phyloP scores from a whole-genome alignment of 2,797 vertebrate genomes.

The Sebastiscus tertius region DNA sequence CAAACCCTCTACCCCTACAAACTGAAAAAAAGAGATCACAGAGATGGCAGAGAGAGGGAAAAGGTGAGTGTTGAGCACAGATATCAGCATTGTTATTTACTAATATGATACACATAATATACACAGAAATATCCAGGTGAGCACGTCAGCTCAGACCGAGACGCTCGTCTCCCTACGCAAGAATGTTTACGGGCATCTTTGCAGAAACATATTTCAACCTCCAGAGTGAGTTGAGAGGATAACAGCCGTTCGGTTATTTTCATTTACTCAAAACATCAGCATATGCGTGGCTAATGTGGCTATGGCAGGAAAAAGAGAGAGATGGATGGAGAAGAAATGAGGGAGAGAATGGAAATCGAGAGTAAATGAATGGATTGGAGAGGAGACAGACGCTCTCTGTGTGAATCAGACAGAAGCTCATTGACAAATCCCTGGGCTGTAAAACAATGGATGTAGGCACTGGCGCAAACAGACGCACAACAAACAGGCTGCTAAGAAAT shows the following conservation, averaged over 20 bases:
- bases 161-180: neutral
- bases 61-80: neutral
- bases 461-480: conserved; percentile 50
- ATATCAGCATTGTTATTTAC: neutral
- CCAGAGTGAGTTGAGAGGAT: neutral
- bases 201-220: conserved; percentile 16
- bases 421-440: conserved; percentile 72
- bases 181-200: neutral
- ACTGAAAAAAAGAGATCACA: conserved; percentile 68
- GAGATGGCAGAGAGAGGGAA: neutral
- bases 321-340: conserved; percentile 27
- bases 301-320: conserved; percentile 3
- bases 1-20: conserved; percentile 88
- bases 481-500: conserved; percentile 60
- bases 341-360: conserved; percentile 53
- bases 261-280: conserved; percentile 10
- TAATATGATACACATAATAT: neutral
- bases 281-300: conserved; percentile 15
- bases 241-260: conserved; percentile 37
- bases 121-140: neutral
- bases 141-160: neutral
- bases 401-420: conserved; percentile 80
- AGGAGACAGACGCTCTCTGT: conserved; percentile 71
- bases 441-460: conserved; percentile 75
- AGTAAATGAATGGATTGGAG: conserved; percentile 68